phyloP scores from a whole-genome alignment of 1,140 invertebrate genomes.

The Lucilia cuprina region DNA sequence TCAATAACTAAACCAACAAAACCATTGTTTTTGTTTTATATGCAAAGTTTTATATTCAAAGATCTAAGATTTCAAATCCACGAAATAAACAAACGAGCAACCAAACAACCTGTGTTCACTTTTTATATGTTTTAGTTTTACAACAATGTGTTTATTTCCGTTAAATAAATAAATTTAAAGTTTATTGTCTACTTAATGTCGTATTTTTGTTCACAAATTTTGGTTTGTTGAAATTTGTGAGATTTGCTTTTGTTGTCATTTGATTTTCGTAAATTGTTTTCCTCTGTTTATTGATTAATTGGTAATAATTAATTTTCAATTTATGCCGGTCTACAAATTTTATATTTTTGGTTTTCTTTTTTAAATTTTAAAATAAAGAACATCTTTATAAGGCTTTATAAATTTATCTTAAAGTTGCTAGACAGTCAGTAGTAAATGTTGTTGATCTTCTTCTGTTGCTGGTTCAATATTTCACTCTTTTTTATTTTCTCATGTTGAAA shows the following conservation, averaged over 20 bases:
- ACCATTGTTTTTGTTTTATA: not conserved
- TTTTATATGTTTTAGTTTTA: not conserved
- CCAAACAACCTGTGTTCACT: not conserved
- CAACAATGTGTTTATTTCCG: not conserved
- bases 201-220: not conserved
- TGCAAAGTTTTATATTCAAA: not conserved
- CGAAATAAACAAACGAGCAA: not conserved
- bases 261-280: not conserved
- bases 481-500: not conserved
- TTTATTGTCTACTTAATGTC: not conserved
- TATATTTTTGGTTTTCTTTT: not conserved
- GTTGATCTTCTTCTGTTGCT: not conserved
- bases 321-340: conserved; percentile 6
- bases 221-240: not conserved
- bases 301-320: conserved; percentile 15
- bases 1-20: not conserved
- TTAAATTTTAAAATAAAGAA: not conserved
- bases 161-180: not conserved
- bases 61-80: not conserved
- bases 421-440: not conserved
- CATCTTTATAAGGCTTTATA: not conserved
- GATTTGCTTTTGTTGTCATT: not conserved
- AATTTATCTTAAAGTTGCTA: not conserved
- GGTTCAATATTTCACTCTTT: not conserved
- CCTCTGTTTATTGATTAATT: not conserved